Conservation (phyloP, 2,797 vertebrate genomes). For the Acanthopagrus latus region DNA sequence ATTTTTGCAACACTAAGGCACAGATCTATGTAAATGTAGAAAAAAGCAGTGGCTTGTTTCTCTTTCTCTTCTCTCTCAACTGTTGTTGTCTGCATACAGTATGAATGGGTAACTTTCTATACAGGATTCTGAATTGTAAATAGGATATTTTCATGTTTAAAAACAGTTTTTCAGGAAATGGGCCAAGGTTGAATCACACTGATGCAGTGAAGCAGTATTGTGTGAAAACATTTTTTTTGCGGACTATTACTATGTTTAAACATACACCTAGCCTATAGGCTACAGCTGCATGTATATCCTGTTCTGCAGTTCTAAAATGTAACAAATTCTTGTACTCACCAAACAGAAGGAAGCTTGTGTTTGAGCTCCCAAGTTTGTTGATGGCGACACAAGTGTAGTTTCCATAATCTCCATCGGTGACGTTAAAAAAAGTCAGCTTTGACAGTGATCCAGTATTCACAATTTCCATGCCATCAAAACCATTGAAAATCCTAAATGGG, state of each 20-base stretch:
- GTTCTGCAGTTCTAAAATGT: not conserved
- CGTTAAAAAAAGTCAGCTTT: slow-evolving; percentile 95
- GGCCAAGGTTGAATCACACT: not conserved
- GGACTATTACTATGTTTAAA: not conserved
- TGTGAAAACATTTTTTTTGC: not conserved
- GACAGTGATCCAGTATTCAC: slow-evolving; percentile 89
- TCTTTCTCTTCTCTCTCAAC: not conserved
- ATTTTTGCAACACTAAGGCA: no score
- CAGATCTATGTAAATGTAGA: no score
- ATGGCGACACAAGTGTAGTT: slow-evolving; percentile 96
- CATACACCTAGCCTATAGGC: not conserved
- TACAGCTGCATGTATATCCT: not conserved
- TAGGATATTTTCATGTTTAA: not conserved
- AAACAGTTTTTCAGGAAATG: not conserved
- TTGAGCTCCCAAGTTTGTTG: slow-evolving; percentile 94
- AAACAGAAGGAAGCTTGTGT: slow-evolving; percentile 94
- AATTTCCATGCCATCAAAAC: slow-evolving; percentile 90
- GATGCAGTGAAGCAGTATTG: not conserved
- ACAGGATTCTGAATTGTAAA: not conserved
- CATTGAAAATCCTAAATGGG: slow-evolving; percentile 82
- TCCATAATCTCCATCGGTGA: slow-evolving; percentile 95
- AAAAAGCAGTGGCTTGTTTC: not conserved
- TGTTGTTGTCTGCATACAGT: not conserved
- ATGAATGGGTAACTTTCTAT: not conserved
- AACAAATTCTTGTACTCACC: slow-evolving; percentile 84